Evolutionary conservation across 2,888 invertebrate genomes (phyloP).

Genomic region (Andrena bucephala): DNA sequence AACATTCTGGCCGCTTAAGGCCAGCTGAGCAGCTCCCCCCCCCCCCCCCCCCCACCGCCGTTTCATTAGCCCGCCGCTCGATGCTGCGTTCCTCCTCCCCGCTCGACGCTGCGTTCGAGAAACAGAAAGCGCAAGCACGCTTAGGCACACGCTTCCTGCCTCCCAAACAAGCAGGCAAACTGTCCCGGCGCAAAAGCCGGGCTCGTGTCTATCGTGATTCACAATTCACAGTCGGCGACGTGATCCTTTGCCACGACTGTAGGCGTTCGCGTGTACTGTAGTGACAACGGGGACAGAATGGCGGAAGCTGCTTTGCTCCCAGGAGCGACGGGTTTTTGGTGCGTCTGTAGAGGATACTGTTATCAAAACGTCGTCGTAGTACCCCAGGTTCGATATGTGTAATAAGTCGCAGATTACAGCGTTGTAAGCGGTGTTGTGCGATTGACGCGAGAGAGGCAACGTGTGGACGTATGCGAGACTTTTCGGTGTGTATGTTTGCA

Average conservation of each 20-base stretch:
- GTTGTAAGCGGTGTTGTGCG: slow-evolving; percentile 7
- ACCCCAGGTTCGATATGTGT: slow-evolving; percentile 49
- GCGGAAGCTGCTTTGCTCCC: neutral
- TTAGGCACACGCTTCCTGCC: neutral
- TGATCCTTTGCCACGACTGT: neutral
- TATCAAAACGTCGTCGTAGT: slow-evolving; percentile 37
- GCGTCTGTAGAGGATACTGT: slow-evolving; percentile 21
- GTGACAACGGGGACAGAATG: neutral
- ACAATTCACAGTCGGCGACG: neutral
- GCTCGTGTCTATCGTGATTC: neutral
- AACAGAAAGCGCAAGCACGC: neutral
- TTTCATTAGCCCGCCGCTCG: neutral
- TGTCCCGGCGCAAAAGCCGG: neutral
- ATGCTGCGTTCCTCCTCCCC: neutral
- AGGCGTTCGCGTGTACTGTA: neutral
- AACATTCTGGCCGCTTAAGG: neutral
- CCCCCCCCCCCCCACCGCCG: neutral
- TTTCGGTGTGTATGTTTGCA: slow-evolving; percentile 13
- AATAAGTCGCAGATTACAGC: slow-evolving; percentile 38
- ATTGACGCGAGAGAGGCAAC: neutral
- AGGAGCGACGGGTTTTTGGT: slow-evolving; percentile 10
- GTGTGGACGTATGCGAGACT: neutral
- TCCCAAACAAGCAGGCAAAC: neutral
- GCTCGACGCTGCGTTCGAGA: neutral
- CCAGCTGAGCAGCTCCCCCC: neutral